Base-by-base conservation (phyloP, 37 sponge, comb jelly and placozoan genomes). In the Tethya wilhelma region DNA sequence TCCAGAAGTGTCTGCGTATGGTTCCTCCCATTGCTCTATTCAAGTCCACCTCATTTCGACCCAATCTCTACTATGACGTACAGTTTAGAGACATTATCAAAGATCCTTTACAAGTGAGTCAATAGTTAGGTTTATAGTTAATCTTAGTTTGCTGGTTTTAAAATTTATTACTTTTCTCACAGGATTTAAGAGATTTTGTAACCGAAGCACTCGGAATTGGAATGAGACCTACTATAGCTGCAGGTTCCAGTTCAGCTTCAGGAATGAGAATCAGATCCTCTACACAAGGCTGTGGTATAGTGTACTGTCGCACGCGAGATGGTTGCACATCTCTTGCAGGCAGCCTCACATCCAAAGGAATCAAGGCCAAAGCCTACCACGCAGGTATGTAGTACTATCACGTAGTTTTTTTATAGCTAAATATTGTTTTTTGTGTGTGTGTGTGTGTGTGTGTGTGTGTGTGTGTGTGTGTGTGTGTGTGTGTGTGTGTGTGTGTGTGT, bases 301-400 rank as follows among this genome's bases (percentile, higher is more conserved):
- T 97, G 17, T 97, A 97, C 77, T 97, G 96, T 40, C 87, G 93
- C 2, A 95, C 96, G 2, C 56, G 95, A 12, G 91, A 92, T 3
- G 98, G 84, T 0, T 97, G 98, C 64, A 44, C 78, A 12, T 40
- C 56, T 29, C 57, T 97, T 43, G 95, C 98, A 42, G 88, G 84
- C 0, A 64, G 89, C 17, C 82, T 97, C 53, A 43, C 92, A 4
- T 83, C 68, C 19, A 44, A 62, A 59, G 98, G 96, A 2, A 73
- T 95, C 55, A 67, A 34, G 17, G 84, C 95, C 8, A 92, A 80
- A 49, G 81, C 98, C 1, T 97, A 97, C 59, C 98, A 97, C 83
- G 98, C 98, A 49, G 96, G 96, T 82, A 73, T 39, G 38, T n/a
- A 26, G n/a, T 49, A 9, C 9, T 9, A 9, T 49, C 14, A 14